Evolutionary conservation across 1,140 invertebrate genomes (phyloP).

Genomic region (Rhopalosiphum padi): DNA sequence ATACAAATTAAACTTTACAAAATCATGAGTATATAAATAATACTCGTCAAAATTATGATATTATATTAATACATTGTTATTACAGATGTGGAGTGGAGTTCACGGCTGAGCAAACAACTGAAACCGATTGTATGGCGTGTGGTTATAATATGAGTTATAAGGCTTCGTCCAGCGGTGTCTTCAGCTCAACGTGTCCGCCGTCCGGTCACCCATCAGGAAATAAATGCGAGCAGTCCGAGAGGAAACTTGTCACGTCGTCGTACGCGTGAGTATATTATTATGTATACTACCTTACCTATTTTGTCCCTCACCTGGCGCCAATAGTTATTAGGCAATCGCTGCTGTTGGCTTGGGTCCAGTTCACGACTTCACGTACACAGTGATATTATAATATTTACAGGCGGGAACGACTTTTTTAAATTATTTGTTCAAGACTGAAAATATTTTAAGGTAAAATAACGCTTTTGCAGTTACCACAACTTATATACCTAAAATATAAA

Average conservation of each 20-base stretch:
- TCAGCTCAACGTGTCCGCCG: not conserved
- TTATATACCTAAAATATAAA: not conserved
- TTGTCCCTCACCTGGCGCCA: not conserved
- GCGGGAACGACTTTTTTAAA: not conserved
- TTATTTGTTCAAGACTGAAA: not conserved
- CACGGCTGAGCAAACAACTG: slow-evolving; percentile 30
- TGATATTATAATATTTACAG: not conserved
- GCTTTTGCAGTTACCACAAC: not conserved
- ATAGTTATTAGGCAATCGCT: not conserved
- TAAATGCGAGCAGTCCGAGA: not conserved
- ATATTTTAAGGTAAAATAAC: not conserved
- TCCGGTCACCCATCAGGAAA: slow-evolving; percentile 29
- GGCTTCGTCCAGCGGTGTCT: not conserved
- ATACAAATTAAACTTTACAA: not conserved
- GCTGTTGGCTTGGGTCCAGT: not conserved
- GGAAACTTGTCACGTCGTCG: not conserved
- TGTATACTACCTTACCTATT: not conserved
- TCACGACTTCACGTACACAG: not conserved
- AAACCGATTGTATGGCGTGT: not conserved
- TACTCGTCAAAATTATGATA: not conserved
- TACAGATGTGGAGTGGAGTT: not conserved
- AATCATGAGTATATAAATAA: not conserved
- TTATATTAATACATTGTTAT: not conserved
- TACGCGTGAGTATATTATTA: not conserved
- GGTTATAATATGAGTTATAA: not conserved